phyloP scores from a whole-genome alignment of 1,140 invertebrate species.

The Drosophila nasuta region DNA sequence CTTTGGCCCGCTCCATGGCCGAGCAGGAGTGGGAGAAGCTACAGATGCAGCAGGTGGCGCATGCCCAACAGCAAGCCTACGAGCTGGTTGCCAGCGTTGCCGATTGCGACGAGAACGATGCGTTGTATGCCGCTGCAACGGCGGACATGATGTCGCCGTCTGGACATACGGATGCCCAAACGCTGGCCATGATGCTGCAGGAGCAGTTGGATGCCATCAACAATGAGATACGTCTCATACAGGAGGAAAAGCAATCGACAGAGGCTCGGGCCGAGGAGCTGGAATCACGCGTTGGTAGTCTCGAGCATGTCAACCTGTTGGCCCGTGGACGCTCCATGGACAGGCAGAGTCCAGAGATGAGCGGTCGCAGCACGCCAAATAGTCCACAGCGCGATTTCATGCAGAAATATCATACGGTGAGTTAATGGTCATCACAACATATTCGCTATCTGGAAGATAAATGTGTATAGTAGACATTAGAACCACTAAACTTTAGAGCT shows the following conservation, averaged over 20 bases:
- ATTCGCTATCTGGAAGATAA: too few relatives aligned
- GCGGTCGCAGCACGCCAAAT: constrained; percentile 88
- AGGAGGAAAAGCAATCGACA: constrained; percentile 99
- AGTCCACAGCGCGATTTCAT: constrained; percentile 84
- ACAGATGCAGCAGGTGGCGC: constrained; percentile 96
- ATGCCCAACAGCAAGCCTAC: constrained; percentile 97
- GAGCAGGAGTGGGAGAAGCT: constrained; percentile 96
- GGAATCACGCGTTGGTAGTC: constrained; percentile 97
- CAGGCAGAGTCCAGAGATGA: constrained; percentile 90
- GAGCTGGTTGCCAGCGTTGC: constrained; percentile 96
- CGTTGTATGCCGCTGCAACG: constrained; percentile 89
- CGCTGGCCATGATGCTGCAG: constrained; percentile 98
- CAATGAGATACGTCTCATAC: constrained; percentile 98
- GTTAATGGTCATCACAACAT: constrained; percentile 9
- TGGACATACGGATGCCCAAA: constrained; percentile 97
- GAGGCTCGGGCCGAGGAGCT: constrained; percentile 98
- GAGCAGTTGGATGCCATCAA: constrained; percentile 99
- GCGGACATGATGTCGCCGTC: constrained; percentile 91
- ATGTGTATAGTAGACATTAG: too few relatives aligned
- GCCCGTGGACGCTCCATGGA: constrained; percentile 91
- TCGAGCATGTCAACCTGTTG: constrained; percentile 96
- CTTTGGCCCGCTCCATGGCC: constrained; percentile 87
- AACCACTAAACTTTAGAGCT: too few relatives aligned
- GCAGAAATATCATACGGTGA: constrained; percentile 86
- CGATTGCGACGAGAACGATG: constrained; percentile 92